phyloP scores from a whole-genome alignment of 2,888 invertebrate genomes.

The Candidula unifasciata region DNA sequence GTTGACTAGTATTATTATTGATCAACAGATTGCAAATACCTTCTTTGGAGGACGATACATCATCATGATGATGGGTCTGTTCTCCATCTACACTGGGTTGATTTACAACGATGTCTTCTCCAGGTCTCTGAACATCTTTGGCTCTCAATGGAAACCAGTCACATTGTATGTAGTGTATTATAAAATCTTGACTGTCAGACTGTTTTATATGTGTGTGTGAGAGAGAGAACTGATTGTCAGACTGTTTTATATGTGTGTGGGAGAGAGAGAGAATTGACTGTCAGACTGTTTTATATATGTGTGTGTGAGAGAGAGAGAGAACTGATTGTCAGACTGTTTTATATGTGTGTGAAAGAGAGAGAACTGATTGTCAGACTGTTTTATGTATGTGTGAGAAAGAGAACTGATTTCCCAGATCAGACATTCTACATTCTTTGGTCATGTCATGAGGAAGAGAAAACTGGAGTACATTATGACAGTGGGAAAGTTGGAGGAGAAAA shows the following conservation, averaged over 20 bases:
- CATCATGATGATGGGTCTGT: conserved; percentile 96
- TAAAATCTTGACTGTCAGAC: not conserved
- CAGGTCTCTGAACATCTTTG: conserved; percentile 95
- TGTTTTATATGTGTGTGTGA: not conserved
- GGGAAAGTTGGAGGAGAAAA: too few species aligned
- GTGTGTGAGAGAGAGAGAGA: too few species aligned
- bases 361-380: not conserved
- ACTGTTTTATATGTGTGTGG: not conserved
- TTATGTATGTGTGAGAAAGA: too few species aligned
- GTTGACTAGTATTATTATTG: too few species aligned
- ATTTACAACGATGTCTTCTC: conserved; percentile 99
- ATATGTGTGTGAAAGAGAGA: too few species aligned
- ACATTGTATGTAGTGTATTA: not conserved
- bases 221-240: not conserved
- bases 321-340: too few species aligned
- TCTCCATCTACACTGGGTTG: conserved; percentile 98
- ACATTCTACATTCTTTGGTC: too few species aligned
- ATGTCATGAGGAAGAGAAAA: too few species aligned
- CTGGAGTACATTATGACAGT: too few species aligned
- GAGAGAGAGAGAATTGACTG: too few species aligned
- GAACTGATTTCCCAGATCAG: not conserved
- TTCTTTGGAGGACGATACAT: conserved; percentile 99
- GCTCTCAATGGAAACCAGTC: conserved; percentile 86
- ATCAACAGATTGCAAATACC: conserved; percentile 93
- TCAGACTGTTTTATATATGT: too few species aligned